These are phyloP conservation scores for Oikopleura albicans DNA, from an alignment of 23 tunicate genomes.

Conservation along the genomic window DNA sequence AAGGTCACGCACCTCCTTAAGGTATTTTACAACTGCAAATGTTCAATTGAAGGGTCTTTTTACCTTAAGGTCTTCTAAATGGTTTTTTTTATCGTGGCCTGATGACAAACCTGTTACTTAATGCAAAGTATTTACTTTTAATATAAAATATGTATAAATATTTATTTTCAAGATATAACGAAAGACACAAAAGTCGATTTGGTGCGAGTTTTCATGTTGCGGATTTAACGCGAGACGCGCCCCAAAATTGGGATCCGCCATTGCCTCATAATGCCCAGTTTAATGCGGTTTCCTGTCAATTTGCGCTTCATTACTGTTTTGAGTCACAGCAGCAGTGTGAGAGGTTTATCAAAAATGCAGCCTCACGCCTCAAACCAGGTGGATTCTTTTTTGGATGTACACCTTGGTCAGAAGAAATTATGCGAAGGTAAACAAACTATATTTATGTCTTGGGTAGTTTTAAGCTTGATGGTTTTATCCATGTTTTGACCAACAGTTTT, in stretches of 20 bases:
- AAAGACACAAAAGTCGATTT: not conserved
- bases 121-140: too few relatives aligned
- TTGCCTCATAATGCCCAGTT: not conserved
- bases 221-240: not conserved
- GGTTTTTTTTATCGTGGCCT: too few relatives aligned
- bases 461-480: too few relatives aligned
- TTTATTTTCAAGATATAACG: not conserved
- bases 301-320: slow-evolving; percentile 12
- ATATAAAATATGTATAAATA: too few relatives aligned
- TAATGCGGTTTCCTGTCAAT: slow-evolving; percentile 2
- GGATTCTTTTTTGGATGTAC: not conserved
- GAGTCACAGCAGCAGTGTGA: not conserved
- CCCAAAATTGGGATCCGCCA: not conserved
- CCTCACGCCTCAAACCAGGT: not conserved
- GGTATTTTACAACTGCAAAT: too few relatives aligned
- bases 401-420: slow-evolving; percentile 12
- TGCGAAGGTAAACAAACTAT: slow-evolving; percentile 18
- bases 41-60: too few relatives aligned
- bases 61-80: too few relatives aligned
- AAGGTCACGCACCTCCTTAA: too few relatives aligned
- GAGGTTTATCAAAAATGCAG: not conserved
- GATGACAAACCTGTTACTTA: too few relatives aligned
- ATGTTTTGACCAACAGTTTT: too few relatives aligned
- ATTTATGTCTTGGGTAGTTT: too few relatives aligned
- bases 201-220: not conserved